These are phyloP conservation scores for Craterocephalus amniculus DNA, from an alignment of 2,797 vertebrate species.

Conservation along the genomic window DNA sequence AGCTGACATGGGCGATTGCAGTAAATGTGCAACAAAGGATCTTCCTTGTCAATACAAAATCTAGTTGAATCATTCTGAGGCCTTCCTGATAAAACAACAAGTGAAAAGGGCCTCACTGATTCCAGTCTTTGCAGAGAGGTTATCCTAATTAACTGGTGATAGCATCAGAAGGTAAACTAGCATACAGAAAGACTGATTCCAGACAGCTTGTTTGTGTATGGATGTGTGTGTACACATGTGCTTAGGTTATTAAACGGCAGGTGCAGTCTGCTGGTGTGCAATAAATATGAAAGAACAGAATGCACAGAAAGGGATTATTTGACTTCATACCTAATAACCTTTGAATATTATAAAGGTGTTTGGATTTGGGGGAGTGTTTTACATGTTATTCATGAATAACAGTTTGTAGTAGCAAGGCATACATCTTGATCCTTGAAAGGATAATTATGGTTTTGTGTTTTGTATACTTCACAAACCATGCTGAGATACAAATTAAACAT, in stretches of 20 bases:
- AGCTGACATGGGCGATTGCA: not conserved
- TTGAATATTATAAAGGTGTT: conserved; percentile 22
- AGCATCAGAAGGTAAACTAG: conserved; percentile 28
- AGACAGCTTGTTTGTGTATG: conserved; percentile 7
- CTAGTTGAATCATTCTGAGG: conserved; percentile 7
- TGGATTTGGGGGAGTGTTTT: conserved; percentile 29
- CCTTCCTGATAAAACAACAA: conserved; percentile 5
- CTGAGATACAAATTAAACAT: conserved; percentile 34
- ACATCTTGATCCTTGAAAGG: conserved; percentile 16
- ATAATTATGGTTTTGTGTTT: conserved; percentile 24
- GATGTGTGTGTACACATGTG: conserved; percentile 11
- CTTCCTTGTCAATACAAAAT: conserved; percentile 14
- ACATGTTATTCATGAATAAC: conserved; percentile 41
- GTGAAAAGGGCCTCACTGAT: conserved; percentile 16
- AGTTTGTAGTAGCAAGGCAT: conserved; percentile 12
- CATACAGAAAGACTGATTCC: not conserved
- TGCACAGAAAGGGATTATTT: conserved; percentile 1
- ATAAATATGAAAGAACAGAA: not conserved
- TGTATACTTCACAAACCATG: conserved; percentile 19
- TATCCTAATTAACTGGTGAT: conserved; percentile 38
- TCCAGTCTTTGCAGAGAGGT: conserved; percentile 14
- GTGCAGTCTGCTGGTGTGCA: not conserved
- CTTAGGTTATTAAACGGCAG: not conserved
- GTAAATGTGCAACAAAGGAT: conserved; percentile 5
- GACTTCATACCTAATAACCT: conserved; percentile 22